Evolutionary conservation across 2,113 vertebrate genomes (phyloP).

Genomic region (Castor canadensis): DNA sequence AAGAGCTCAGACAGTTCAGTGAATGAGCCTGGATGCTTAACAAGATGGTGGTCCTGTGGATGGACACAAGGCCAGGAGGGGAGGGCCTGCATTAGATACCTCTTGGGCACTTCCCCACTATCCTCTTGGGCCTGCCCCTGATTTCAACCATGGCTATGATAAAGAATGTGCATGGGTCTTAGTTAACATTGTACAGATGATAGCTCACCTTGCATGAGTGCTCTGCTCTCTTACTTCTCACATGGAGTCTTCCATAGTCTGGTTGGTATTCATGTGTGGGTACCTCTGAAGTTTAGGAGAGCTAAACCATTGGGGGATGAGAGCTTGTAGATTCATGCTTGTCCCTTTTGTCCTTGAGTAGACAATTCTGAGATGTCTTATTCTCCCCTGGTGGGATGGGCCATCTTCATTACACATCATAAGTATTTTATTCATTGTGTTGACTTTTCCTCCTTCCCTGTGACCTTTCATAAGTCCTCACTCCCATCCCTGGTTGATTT

Average conservation of each 20-base stretch:
- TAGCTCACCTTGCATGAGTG: fast-evolving
- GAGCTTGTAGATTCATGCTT: background rate
- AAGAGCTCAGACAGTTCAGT: fast-evolving
- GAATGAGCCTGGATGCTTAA: background rate
- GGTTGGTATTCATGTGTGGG: fast-evolving
- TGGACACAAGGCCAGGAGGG: background rate
- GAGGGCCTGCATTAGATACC: background rate
- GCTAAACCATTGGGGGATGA: background rate
- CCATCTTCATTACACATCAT: too few species aligned
- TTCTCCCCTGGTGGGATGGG: too few species aligned
- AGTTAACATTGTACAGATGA: fast-evolving
- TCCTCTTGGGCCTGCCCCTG: background rate
- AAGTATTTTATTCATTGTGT: fast-evolving
- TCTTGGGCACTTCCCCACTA: fast-evolving
- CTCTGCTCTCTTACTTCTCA: background rate
- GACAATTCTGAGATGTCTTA: background rate
- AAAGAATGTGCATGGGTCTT: fast-evolving
- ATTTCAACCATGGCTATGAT: fast-evolving
- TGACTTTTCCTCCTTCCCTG: background rate
- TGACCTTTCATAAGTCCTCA: background rate
- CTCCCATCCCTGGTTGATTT: background rate
- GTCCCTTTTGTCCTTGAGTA: too few species aligned
- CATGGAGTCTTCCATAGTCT: fast-evolving
- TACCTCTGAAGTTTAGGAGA: too few species aligned
- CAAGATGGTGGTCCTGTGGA: too few species aligned